These are phyloP conservation scores for Otocyon megalotis DNA, from an alignment of 2,113 vertebrate species.

Conservation along the genomic window DNA sequence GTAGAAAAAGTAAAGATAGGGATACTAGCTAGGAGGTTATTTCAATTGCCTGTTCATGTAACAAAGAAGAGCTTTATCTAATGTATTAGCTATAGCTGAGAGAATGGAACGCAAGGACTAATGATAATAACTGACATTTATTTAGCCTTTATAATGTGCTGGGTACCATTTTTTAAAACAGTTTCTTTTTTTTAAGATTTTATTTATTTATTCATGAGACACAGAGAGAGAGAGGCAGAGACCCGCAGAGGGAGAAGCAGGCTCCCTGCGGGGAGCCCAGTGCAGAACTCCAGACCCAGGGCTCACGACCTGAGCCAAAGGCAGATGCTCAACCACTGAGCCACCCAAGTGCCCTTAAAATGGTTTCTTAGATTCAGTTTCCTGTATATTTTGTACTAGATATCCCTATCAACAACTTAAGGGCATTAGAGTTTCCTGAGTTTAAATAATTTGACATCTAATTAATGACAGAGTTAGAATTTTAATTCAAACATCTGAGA, in stretches of 20 bases:
- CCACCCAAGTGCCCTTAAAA: background rate
- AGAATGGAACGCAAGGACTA: background rate
- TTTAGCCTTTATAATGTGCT: background rate
- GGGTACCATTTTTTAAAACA: background rate
- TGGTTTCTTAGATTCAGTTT: background rate
- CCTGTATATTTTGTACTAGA: background rate
- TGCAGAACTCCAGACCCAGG: no score
- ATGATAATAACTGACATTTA: background rate
- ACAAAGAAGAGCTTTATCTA: background rate
- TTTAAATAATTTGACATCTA: slow-evolving; percentile 12
- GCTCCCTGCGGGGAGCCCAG: no score
- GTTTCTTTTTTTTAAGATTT: background rate
- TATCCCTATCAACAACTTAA: background rate
- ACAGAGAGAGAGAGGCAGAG: no score
- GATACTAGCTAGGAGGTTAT: background rate
- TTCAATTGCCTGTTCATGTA: background rate
- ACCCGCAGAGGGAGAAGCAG: no score
- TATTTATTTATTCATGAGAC: no score
- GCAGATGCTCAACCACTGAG: no score
- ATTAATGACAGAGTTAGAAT: background rate
- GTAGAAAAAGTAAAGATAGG: background rate
- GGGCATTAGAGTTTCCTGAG: background rate
- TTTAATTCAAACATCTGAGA: background rate
- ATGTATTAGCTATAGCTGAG: background rate
- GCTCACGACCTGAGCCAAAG: no score